Percentiles rank a stretch among this genome's conserved stretches.
Evolutionary conservation across 2,888 invertebrate species (phyloP).

Genomic region (Falcaria lacertinaria): DNA sequence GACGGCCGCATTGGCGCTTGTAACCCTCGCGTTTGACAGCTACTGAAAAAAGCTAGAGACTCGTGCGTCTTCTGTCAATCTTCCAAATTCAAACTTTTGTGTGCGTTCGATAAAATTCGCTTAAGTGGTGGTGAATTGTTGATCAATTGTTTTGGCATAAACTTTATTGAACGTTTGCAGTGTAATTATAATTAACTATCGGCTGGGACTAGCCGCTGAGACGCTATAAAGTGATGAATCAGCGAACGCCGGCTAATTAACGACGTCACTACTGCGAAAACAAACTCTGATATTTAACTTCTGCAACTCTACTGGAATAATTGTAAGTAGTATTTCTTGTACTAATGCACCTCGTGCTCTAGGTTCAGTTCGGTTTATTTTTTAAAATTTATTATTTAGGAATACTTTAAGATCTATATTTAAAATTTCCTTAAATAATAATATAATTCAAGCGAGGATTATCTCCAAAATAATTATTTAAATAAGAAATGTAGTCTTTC

Average conservation of each 20-base stretch:
- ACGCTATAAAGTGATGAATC: conserved; percentile 77
- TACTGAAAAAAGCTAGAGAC: conserved; percentile 59
- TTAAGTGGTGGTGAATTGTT: conserved; percentile 39
- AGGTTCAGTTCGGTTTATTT: no score
- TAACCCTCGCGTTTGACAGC: conserved; percentile 56
- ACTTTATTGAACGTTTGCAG: conserved; percentile 49
- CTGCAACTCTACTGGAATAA: conserved; percentile 44
- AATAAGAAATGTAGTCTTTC: no score
- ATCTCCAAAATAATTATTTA: no score
- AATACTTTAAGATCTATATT: no score
- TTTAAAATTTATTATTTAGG: no score
- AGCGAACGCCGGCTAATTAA: conserved; percentile 77
- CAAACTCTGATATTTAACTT: conserved; percentile 56
- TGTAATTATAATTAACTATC: conserved; percentile 56
- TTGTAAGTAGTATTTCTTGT: conserved; percentile 55
- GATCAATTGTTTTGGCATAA: conserved; percentile 29
- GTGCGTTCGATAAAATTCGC: conserved; percentile 55
- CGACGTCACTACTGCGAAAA: conserved; percentile 69
- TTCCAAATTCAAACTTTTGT: conserved; percentile 58
- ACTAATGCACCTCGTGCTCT: no score
- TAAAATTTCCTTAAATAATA: no score
- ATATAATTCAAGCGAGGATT: no score
- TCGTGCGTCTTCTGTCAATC: conserved; percentile 69
- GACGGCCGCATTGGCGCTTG: conserved; percentile 58
- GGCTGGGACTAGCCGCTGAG: conserved; percentile 65